phyloP scores from a whole-genome alignment of 2,888 invertebrate species.

The Agrenia bidenticulata region DNA sequence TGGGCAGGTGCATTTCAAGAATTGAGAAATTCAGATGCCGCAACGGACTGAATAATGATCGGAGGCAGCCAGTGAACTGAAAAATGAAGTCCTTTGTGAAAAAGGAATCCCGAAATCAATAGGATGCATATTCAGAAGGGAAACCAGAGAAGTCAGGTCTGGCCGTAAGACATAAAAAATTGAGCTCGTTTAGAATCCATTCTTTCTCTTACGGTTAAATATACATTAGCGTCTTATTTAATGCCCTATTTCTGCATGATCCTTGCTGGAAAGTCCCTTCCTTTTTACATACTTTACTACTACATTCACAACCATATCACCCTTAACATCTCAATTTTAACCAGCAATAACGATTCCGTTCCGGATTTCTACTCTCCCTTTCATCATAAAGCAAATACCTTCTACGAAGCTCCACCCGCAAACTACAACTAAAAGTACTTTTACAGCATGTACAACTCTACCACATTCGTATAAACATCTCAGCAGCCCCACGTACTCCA shows the following conservation, averaged over 20 bases:
- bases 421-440: no score
- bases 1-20: no score
- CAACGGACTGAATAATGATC: no score
- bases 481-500: no score
- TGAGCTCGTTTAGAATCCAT: constrained; percentile 14
- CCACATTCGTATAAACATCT: no score
- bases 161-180: constrained; percentile 5
- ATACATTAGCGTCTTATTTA: constrained; percentile 15
- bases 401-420: no score
- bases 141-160: no score
- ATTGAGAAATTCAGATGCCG: no score
- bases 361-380: background rate
- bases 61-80: no score
- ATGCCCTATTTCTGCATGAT: background rate
- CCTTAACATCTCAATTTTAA: constrained; percentile 7
- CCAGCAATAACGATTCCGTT: constrained; percentile 1
- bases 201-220: constrained; percentile 10
- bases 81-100: background rate
- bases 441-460: no score
- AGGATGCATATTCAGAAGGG: background rate
- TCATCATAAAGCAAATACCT: background rate
- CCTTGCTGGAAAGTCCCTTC: background rate
- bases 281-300: background rate
- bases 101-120: background rate
- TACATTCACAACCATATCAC: constrained; percentile 3